These are phyloP conservation scores for Thumatha senex DNA, from an alignment of 2,888 invertebrate genomes.

Conservation along the genomic window DNA sequence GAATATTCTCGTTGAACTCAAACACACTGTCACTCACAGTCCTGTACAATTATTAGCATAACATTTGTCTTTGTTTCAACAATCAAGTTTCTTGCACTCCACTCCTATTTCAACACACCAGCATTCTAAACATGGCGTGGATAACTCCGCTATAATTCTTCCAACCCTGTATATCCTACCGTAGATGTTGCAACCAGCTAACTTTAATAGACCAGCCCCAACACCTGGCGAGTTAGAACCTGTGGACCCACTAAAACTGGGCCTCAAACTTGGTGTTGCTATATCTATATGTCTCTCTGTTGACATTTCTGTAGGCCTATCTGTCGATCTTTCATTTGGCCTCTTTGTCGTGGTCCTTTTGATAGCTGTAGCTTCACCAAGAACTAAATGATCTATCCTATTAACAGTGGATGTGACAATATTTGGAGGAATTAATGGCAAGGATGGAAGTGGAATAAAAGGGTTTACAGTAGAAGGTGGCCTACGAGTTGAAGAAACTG, in stretches of 20 bases:
- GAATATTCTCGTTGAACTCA: constrained; percentile 26
- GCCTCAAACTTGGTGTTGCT: constrained; percentile 39
- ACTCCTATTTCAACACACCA: constrained; percentile 94
- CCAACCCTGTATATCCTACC: constrained; percentile 94
- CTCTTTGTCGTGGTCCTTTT: constrained; percentile 47
- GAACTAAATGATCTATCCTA: constrained; percentile 72
- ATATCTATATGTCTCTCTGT: constrained; percentile 36
- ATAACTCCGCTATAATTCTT: constrained; percentile 91
- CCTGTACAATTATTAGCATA: constrained; percentile 46
- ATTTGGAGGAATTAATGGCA: constrained; percentile 51
- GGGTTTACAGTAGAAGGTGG: constrained; percentile 36
- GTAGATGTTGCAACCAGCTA: constrained; percentile 95
- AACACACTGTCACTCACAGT: constrained; percentile 25
- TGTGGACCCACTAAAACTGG: constrained; percentile 31
- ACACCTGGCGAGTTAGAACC: constrained; percentile 20
- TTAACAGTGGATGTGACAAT: constrained; percentile 56
- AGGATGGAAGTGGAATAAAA: constrained; percentile 58
- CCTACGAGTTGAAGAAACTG: constrained; percentile 22
- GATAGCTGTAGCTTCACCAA: constrained; percentile 73
- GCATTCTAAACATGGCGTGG: constrained; percentile 92
- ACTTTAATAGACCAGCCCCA: constrained; percentile 86
- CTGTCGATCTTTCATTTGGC: constrained; percentile 24
- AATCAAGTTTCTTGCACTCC: constrained; percentile 86
- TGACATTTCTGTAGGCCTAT: constrained; percentile 19
- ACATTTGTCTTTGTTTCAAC: constrained; percentile 15